phyloP scores from a whole-genome alignment of 2,113 vertebrate genomes.

The Helogale parvula region DNA sequence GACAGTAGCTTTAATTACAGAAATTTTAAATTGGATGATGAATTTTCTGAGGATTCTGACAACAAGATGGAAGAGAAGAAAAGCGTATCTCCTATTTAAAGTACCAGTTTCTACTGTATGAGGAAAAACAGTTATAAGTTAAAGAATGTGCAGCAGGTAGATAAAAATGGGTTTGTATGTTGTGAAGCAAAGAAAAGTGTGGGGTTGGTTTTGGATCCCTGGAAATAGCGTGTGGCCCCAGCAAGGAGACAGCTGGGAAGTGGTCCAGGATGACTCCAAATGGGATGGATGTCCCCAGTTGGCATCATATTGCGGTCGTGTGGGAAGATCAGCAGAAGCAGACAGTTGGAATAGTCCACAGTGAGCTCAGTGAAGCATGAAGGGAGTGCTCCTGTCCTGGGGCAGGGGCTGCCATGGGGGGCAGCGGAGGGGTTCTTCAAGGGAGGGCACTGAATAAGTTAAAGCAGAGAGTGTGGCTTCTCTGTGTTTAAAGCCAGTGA shows the following conservation, averaged over 20 bases:
- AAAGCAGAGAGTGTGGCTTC: background rate
- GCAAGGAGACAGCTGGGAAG: background rate
- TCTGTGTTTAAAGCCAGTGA: background rate
- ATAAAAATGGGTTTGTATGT: background rate
- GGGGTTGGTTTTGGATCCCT: background rate
- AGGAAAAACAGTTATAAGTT: background rate
- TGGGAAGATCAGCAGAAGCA: background rate
- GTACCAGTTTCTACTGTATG: background rate
- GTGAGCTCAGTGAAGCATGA: background rate
- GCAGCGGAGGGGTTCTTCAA: background rate
- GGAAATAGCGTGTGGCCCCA: background rate
- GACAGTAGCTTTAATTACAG: background rate
- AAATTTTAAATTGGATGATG: background rate
- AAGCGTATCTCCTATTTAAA: background rate
- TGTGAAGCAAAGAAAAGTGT: background rate
- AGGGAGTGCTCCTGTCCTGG: background rate
- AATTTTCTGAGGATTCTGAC: background rate
- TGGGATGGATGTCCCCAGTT: background rate
- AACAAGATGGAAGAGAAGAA: background rate
- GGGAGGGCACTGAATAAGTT: background rate
- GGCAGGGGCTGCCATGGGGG: accelerated
- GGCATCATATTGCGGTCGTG: accelerated
- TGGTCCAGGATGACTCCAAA: background rate
- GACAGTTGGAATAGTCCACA: too few relatives aligned
- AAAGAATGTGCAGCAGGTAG: background rate